Conservation (phyloP, 2,113 vertebrate species). For the Oenanthe melanoleuca region DNA sequence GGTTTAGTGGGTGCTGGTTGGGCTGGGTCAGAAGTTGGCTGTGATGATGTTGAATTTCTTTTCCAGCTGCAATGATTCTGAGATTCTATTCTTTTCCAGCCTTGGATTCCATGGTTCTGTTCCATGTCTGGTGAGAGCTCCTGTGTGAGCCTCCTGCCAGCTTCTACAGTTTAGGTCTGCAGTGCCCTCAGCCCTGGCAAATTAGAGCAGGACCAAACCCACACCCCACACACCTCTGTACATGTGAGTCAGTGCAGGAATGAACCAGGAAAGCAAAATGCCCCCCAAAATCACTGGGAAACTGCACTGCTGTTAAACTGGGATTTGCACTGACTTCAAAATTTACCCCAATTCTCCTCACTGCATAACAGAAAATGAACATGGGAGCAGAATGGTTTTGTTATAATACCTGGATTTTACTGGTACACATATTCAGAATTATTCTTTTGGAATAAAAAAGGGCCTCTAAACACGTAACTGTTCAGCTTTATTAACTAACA, state of each 20-base stretch:
- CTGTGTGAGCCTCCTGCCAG: background rate
- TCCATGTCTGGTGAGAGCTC: background rate
- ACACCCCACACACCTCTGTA: accelerated
- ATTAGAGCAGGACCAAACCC: background rate
- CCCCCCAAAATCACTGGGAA: background rate
- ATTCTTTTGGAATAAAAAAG: background rate
- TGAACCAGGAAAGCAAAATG: background rate
- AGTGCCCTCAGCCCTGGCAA: background rate
- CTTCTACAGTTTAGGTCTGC: accelerated
- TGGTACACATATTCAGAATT: background rate
- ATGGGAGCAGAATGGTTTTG: background rate
- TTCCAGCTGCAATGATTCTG: background rate
- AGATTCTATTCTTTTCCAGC: background rate
- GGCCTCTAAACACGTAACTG: background rate
- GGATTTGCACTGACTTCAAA: background rate
- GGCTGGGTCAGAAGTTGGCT: background rate
- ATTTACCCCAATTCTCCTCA: background rate
- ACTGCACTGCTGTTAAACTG: background rate
- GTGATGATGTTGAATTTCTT: background rate
- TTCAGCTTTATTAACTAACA: conserved; percentile 27
- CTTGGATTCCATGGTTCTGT: background rate
- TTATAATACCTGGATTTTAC: conserved; percentile 1
- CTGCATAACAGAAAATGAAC: background rate
- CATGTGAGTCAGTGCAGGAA: background rate
- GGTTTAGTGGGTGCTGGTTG: background rate